Conservation (phyloP, 2,888 invertebrate genomes). For the Phoronis australis region DNA sequence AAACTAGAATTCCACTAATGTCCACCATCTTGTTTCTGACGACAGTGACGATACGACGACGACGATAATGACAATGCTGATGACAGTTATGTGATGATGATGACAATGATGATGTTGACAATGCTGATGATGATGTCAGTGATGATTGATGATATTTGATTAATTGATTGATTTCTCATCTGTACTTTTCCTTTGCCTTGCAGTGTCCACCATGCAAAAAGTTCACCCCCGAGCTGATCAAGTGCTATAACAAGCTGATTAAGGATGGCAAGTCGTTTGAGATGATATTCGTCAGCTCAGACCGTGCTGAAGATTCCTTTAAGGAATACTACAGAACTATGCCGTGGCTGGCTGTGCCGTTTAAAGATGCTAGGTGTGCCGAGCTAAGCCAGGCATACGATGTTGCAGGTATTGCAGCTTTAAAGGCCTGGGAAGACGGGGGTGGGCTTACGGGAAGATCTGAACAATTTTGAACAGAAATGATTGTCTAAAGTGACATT, state of each 20-base stretch:
- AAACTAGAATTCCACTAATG: no score
- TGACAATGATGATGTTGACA: no score
- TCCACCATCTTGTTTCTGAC: no score
- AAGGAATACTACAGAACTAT: slow-evolving; percentile 67
- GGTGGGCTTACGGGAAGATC: no score
- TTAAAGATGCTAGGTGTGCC: slow-evolving; percentile 64
- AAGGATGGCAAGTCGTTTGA: slow-evolving; percentile 67
- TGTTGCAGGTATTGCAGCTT: slow-evolving; percentile 61
- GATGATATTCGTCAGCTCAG: slow-evolving; percentile 79
- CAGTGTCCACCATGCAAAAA: slow-evolving; percentile 83
- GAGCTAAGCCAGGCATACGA: slow-evolving; percentile 70
- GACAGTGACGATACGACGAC: no score
- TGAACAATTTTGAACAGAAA: no score
- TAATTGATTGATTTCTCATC: background rate
- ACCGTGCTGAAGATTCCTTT: slow-evolving; percentile 77
- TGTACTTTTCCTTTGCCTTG: slow-evolving; percentile 30
- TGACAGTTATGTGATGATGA: no score
- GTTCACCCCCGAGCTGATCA: slow-evolving; percentile 72
- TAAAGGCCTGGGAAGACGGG: background rate
- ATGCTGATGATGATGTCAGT: no score
- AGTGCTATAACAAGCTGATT: slow-evolving; percentile 68
- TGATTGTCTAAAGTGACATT: no score
- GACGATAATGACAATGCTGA: no score
- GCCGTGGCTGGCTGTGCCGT: slow-evolving; percentile 69
- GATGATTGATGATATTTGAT: no score